Evolutionary conservation across 2,888 invertebrate genomes (phyloP).

Genomic region (Sceliomorpha sp.): DNA sequence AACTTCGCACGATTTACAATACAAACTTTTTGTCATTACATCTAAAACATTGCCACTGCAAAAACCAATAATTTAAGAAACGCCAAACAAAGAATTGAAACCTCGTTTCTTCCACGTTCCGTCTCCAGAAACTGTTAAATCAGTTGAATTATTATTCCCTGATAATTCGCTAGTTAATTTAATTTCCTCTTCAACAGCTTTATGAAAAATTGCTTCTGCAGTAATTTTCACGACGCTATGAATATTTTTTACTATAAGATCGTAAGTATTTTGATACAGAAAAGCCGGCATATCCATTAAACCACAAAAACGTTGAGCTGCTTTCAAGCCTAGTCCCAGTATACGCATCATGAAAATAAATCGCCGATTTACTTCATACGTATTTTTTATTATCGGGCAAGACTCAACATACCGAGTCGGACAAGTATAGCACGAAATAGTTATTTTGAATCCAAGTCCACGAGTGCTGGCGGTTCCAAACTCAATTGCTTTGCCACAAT

Average conservation of each 20-base stretch:
- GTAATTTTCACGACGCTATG: constrained; percentile 3
- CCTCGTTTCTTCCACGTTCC: too few relatives aligned
- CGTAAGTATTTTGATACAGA: constrained; percentile 15
- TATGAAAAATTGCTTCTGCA: constrained; percentile 2
- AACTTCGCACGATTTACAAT: too few relatives aligned
- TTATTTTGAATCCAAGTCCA: constrained; percentile 28
- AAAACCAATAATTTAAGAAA: too few relatives aligned
- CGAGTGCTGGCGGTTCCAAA: too few relatives aligned
- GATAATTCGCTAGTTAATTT: too few relatives aligned
- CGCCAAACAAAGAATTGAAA: too few relatives aligned
- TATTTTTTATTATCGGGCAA: constrained; percentile 21
- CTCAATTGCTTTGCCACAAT: too few relatives aligned
- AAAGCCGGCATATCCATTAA: constrained; percentile 26
- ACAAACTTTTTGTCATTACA: too few relatives aligned
- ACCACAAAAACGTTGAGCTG: constrained; percentile 21
- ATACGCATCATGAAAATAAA: constrained; percentile 39
- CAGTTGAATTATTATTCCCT: too few relatives aligned
- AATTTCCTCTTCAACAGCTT: too few relatives aligned
- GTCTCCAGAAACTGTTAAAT: too few relatives aligned
- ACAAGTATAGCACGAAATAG: constrained; percentile 18
- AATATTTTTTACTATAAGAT: constrained; percentile 12
- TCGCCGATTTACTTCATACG: constrained; percentile 38
- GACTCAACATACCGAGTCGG: constrained; percentile 8
- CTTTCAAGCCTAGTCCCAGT: constrained; percentile 30
- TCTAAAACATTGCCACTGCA: too few relatives aligned